Conservation (phyloP, 2,113 vertebrate genomes). For the Odobenus rosmarus region DNA sequence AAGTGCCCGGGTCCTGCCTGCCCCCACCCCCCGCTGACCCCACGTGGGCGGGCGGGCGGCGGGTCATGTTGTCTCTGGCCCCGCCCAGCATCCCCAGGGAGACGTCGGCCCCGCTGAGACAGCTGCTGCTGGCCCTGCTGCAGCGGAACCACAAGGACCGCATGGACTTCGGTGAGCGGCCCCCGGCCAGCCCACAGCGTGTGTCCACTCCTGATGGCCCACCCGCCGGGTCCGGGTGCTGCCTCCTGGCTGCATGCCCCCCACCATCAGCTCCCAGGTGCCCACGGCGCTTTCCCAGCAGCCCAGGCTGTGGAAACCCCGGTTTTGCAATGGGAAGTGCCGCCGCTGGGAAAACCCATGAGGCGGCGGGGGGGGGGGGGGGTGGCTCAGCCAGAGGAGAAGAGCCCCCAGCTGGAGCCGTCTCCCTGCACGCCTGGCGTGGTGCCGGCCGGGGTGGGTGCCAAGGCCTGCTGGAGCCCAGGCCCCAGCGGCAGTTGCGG, state of each 20-base stretch:
- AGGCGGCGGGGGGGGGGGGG: not conserved
- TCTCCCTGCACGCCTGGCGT: fast-evolving
- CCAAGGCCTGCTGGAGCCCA: fast-evolving
- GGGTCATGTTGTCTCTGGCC: not conserved
- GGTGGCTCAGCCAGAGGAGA: not conserved
- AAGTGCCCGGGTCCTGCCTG: conserved; percentile 72
- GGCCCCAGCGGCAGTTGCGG: not conserved
- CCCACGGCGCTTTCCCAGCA: not conserved
- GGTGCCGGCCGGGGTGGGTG: not conserved
- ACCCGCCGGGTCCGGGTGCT: fast-evolving
- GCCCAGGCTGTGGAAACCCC: not conserved
- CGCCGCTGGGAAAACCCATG: not conserved
- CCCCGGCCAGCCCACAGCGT: not conserved
- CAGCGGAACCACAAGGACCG: conserved; percentile 94
- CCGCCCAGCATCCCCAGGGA: conserved; percentile 93
- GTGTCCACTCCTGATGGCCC: not conserved
- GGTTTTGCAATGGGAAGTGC: not conserved
- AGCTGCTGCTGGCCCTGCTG: conserved; percentile 93
- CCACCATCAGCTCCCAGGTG: not conserved
- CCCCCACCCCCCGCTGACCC: fast-evolving
- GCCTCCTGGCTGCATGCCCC: not conserved
- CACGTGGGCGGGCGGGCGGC: not conserved
- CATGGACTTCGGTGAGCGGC: conserved; percentile 92
- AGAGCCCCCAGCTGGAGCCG: not conserved
- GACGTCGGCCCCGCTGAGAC: conserved; percentile 91